phyloP scores from a whole-genome alignment of 2,888 invertebrate genomes.

The Hipparchia sbordonii region DNA sequence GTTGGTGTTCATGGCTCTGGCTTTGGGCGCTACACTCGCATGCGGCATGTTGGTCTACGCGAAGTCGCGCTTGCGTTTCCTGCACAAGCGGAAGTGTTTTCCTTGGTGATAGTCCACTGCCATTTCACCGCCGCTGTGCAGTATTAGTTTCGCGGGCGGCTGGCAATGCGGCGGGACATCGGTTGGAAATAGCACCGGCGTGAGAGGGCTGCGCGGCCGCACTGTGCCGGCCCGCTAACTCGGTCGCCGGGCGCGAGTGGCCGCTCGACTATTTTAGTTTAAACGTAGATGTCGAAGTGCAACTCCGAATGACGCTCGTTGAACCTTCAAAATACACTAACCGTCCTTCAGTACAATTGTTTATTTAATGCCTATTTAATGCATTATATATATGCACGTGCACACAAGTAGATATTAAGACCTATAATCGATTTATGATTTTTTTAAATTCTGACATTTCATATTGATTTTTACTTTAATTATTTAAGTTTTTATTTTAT shows the following conservation, averaged over 20 bases:
- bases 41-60: slow-evolving; percentile 68
- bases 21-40: slow-evolving; percentile 49
- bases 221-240: slow-evolving; percentile 75
- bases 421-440: too few species aligned
- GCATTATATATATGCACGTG: neutral
- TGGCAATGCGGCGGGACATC: slow-evolving; percentile 72
- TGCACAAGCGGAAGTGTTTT: slow-evolving; percentile 70
- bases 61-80: slow-evolving; percentile 67
- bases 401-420: too few species aligned
- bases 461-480: too few species aligned
- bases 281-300: slow-evolving; percentile 80
- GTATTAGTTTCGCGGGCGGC: slow-evolving; percentile 70
- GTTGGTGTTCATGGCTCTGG: slow-evolving; percentile 49
- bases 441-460: too few species aligned
- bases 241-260: slow-evolving; percentile 77
- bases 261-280: slow-evolving; percentile 80
- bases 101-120: slow-evolving; percentile 74
- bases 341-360: slow-evolving; percentile 24
- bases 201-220: slow-evolving; percentile 75
- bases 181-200: slow-evolving; percentile 81
- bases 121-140: slow-evolving; percentile 74
- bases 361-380: neutral
- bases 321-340: slow-evolving; percentile 65
- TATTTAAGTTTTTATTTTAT: too few species aligned
- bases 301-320: slow-evolving; percentile 67